Conservation (phyloP, 2,797 vertebrate species). For the Pseudochromis fuscus region DNA sequence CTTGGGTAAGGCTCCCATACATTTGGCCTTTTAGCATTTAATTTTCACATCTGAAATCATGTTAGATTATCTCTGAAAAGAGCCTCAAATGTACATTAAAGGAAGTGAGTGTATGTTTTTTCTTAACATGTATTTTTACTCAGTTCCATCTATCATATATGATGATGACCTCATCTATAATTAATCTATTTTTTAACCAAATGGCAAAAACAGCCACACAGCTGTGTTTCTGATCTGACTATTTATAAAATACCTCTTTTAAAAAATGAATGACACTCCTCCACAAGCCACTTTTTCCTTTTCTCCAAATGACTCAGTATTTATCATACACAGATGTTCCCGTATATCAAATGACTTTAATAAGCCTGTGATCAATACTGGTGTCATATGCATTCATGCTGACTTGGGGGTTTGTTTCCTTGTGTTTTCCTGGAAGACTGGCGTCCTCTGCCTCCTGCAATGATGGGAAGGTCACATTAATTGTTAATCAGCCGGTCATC, state of each 20-base stretch:
- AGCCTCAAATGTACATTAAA: not conserved
- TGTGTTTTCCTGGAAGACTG: not conserved
- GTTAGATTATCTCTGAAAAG: conserved; percentile 17
- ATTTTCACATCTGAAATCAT: conserved; percentile 24
- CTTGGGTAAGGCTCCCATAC: conserved; percentile 29
- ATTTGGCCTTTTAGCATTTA: conserved; percentile 40
- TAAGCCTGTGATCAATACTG: no score
- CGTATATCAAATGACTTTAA: no score
- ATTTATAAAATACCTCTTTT: conserved; percentile 47
- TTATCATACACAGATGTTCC: no score
- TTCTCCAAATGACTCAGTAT: no score
- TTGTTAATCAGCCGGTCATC: conserved; percentile 40
- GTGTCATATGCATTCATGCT: no score
- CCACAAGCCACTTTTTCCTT: conserved; percentile 3
- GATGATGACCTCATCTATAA: conserved; percentile 36
- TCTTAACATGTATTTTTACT: not conserved
- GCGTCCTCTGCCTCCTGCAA: conserved; percentile 22
- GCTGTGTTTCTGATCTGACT: conserved; percentile 34
- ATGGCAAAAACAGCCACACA: not conserved
- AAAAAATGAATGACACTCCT: conserved; percentile 38
- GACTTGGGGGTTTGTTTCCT: no score
- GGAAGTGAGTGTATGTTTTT: not conserved
- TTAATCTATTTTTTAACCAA: conserved; percentile 48
- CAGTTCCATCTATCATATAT: not conserved
- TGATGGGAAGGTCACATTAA: conserved; percentile 20